Percentiles rank a stretch among this genome's conserved stretches.
phyloP scores from a whole-genome alignment of 2,797 vertebrate species.

The Falco cherrug region DNA sequence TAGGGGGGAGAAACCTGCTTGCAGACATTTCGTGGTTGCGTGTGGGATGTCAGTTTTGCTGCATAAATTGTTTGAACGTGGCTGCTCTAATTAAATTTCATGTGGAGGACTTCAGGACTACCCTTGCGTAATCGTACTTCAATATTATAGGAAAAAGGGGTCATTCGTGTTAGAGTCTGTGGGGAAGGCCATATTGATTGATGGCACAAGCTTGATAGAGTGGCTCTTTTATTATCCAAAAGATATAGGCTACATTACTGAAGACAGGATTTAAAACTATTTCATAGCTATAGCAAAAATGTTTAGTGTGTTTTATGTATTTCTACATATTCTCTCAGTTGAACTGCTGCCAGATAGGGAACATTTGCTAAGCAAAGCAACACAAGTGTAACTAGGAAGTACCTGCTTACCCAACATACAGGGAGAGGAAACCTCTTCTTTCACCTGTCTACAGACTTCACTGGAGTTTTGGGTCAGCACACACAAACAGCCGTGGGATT shows the following conservation, averaged over 20 bases:
- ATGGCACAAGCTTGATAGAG: background rate
- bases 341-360: background rate
- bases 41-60: background rate
- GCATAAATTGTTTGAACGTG: background rate
- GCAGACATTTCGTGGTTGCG: accelerated
- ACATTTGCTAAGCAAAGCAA: background rate
- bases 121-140: accelerated
- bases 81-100: background rate
- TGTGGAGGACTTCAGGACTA: background rate
- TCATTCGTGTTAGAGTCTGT: background rate
- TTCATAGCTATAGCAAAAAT: background rate
- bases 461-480: background rate
- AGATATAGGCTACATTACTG: background rate
- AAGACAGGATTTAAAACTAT: background rate
- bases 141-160: background rate
- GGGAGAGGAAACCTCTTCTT: background rate
- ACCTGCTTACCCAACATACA: background rate
- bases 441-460: background rate
- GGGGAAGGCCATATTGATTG: background rate
- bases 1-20: background rate
- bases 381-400: background rate
- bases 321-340: background rate
- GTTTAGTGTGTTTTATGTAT: background rate
- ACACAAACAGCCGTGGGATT: background rate
- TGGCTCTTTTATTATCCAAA: background rate